Conservation (phyloP, 2,113 vertebrate genomes). For the Malurus alboscapulatus region DNA sequence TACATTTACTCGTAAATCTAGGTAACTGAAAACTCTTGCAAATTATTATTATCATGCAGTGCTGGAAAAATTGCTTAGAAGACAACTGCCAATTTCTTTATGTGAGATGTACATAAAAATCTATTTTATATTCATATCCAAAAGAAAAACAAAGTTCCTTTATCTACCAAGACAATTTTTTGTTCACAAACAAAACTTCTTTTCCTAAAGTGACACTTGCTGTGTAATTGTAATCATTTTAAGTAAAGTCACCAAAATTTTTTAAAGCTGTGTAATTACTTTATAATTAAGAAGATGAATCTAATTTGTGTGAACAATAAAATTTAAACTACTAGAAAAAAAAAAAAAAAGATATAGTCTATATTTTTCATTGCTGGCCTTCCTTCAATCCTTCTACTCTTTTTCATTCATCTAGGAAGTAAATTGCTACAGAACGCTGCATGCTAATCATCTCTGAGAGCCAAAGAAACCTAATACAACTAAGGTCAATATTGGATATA, state of each 20-base stretch:
- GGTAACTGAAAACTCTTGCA: neutral
- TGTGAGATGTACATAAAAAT: neutral
- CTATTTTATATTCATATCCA: neutral
- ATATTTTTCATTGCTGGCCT: neutral
- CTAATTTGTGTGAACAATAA: neutral
- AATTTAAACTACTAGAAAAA: neutral
- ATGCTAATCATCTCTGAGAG: neutral
- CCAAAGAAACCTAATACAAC: neutral
- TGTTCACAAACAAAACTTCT: neutral
- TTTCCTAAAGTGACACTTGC: neutral
- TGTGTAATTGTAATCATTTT: neutral
- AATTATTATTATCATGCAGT: neutral
- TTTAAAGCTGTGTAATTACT: neutral
- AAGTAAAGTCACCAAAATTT: neutral
- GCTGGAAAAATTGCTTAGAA: neutral
- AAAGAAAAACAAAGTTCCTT: neutral
- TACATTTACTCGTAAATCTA: neutral
- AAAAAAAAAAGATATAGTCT: neutral
- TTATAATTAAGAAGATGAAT: neutral
- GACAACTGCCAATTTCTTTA: neutral
- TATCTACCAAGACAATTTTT: neutral
- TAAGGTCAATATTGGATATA: neutral
- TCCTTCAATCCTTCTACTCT: neutral
- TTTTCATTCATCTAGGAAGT: neutral
- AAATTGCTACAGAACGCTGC: neutral